phyloP scores from a whole-genome alignment of 2,888 invertebrate species.

The Lasioglossum figueresi region DNA sequence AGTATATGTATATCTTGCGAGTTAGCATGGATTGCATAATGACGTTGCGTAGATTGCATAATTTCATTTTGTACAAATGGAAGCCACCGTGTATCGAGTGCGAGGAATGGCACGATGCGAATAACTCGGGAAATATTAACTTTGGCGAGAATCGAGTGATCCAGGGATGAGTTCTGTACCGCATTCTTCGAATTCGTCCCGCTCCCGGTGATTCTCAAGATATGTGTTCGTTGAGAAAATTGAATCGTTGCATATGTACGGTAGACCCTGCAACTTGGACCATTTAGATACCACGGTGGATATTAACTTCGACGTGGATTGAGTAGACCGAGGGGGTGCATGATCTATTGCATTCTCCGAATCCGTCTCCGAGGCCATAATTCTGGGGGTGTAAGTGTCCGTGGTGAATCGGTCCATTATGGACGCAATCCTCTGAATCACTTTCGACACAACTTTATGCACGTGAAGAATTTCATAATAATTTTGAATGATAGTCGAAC shows the following conservation, averaged over 20 bases:
- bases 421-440: not conserved
- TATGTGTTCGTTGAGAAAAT: not conserved
- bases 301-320: slow-evolving; percentile 15
- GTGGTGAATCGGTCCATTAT: not conserved
- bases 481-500: not conserved
- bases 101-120: not conserved
- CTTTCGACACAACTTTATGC: not conserved
- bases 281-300: not conserved
- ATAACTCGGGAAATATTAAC: slow-evolving; percentile 5
- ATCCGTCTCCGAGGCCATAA: not conserved
- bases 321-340: slow-evolving; percentile 8
- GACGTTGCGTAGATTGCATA: too few species aligned
- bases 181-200: not conserved
- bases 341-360: slow-evolving; percentile 9
- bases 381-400: not conserved
- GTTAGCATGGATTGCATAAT: too few species aligned
- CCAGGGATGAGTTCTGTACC: not conserved
- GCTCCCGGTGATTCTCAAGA: not conserved
- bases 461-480: not conserved
- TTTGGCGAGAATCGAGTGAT: not conserved
- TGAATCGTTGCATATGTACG: not conserved
- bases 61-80: not conserved
- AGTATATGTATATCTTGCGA: not conserved
- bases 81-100: not conserved
- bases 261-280: not conserved